phyloP scores from a whole-genome alignment of 2,888 invertebrate genomes.

The Byasa hedistus region DNA sequence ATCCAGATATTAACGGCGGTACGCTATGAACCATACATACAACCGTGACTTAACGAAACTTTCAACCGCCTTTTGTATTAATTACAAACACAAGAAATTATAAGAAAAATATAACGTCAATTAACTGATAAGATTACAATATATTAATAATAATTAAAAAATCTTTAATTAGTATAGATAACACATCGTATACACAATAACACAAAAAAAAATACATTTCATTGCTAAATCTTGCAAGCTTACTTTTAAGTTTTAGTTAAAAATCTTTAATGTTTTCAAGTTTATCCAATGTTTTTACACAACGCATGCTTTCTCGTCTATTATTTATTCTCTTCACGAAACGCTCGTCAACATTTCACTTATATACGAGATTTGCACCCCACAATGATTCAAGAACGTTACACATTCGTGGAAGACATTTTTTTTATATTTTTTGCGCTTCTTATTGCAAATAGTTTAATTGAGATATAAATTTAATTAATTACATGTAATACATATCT shows the following conservation, averaged over 20 bases:
- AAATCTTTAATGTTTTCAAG: background rate
- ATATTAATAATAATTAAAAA: background rate
- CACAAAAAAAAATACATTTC: no score
- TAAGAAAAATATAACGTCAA: background rate
- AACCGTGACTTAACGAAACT: slow-evolving; percentile 12
- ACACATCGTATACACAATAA: no score
- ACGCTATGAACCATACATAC: slow-evolving; percentile 22
- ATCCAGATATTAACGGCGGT: slow-evolving; percentile 59
- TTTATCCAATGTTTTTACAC: slow-evolving; percentile 20
- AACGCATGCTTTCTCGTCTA: slow-evolving; percentile 33
- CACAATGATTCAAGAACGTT: slow-evolving; percentile 56
- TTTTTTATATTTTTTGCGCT: background rate
- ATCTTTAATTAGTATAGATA: background rate
- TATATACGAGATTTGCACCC: slow-evolving; percentile 67
- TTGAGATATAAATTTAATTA: no score
- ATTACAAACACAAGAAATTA: background rate
- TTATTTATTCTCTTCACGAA: slow-evolving; percentile 64
- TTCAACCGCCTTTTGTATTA: background rate
- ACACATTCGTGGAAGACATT: background rate
- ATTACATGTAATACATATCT: background rate
- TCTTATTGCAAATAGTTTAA: background rate
- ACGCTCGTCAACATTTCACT: slow-evolving; percentile 71
- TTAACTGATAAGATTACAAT: background rate
- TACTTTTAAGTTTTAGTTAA: background rate
- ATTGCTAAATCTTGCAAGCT: no score